A percentile compares a stretch with the other conserved stretches of the same genome.
Conservation (phyloP, 2,113 vertebrate species). For the Vulpes lagopus region DNA sequence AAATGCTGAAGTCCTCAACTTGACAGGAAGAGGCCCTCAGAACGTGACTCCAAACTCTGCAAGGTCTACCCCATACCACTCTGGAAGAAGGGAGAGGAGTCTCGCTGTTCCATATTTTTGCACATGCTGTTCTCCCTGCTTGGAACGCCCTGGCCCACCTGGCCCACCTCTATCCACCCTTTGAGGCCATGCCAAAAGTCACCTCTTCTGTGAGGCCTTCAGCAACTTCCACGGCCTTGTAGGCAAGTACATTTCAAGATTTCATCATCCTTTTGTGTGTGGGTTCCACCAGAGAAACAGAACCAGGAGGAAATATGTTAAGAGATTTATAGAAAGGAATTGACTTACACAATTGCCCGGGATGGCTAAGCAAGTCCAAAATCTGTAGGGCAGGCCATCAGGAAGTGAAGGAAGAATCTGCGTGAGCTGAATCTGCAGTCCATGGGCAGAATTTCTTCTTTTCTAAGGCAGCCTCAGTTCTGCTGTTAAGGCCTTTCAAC, state of each 20-base stretch:
- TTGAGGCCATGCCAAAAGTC: background rate
- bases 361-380: background rate
- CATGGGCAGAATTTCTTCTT: background rate
- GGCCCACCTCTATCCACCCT: background rate
- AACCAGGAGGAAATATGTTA: background rate
- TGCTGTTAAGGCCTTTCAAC: background rate
- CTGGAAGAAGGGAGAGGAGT: no score
- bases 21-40: background rate
- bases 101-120: background rate
- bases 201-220: background rate
- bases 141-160: background rate
- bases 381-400: background rate
- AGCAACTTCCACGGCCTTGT: background rate
- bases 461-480: background rate
- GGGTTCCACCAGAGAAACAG: background rate
- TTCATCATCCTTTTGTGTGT: constrained; percentile 1
- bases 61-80: background rate
- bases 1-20: background rate
- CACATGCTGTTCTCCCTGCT: background rate
- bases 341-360: background rate
- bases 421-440: background rate
- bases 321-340: constrained; percentile 23
- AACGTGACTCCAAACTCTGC: background rate
- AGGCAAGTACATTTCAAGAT: background rate
- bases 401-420: background rate